These are phyloP conservation scores for Sweltsa coloradensis DNA, from an alignment of 1,140 invertebrate genomes.

Conservation along the genomic window DNA sequence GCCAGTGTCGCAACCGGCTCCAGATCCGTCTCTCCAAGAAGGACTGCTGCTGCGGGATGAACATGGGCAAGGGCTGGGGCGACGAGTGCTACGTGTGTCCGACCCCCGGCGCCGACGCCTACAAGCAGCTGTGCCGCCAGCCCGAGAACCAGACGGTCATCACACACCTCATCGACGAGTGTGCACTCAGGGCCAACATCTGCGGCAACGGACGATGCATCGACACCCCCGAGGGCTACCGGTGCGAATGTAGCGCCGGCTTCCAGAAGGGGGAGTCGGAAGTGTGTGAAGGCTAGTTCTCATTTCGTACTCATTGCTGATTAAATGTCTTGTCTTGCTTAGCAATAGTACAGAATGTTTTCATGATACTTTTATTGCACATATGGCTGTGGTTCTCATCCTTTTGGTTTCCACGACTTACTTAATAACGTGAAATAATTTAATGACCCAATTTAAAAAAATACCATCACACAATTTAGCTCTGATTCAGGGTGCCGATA, in stretches of 20 bases:
- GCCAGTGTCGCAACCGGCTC: constrained; percentile 54
- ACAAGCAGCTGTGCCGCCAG: constrained; percentile 30
- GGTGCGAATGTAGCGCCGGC: constrained; percentile 48
- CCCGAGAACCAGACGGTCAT: constrained; percentile 13
- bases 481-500: too few species aligned
- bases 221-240: constrained; percentile 59
- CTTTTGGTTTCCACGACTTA: too few species aligned
- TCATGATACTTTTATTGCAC: too few species aligned
- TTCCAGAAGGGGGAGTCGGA: constrained; percentile 32
- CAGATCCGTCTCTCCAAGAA: constrained; percentile 59
- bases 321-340: too few species aligned
- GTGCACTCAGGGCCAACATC: constrained; percentile 55
- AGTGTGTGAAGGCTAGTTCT: constrained; percentile 31
- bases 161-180: constrained; percentile 53
- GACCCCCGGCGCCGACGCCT: constrained; percentile 41
- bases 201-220: constrained; percentile 67
- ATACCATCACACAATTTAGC: not conserved
- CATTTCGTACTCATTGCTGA: not conserved
- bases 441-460: not conserved
- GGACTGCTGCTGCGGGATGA: constrained; percentile 80
- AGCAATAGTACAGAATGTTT: too few species aligned
- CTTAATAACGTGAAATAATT: too few species aligned
- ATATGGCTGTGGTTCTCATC: too few species aligned
- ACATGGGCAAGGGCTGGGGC: constrained; percentile 80
- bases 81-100: constrained; percentile 69